Base-by-base conservation (phyloP, 2,888 invertebrate species). In the Hydrotaea cyrtoneurina region DNA sequence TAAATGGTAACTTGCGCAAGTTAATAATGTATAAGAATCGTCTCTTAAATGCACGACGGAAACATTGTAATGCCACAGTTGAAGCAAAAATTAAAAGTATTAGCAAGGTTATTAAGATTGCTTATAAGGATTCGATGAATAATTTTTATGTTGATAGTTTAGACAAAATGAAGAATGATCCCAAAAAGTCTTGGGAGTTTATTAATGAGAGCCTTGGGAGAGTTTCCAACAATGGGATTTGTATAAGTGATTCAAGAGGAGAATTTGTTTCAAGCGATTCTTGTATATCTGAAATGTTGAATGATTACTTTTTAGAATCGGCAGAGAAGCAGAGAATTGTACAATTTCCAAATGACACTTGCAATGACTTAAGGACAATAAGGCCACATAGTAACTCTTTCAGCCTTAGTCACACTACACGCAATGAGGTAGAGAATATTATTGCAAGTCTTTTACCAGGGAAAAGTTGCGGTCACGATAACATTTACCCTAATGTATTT, bases 181-280 rank as follows among this genome's bases (percentile, higher is more conserved):
- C 43, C 1, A 76, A 53, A 23, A 76, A 71, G 11, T 57, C 26
- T 0, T 69, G 39, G 57, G 31, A 39, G 7, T 69, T 77, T 43
- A 21, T 69, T 21, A 76, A 76, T 62, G 59, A 62, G 15, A 62
- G 23, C 5, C 26, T 75, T 26, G 74, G 74, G 8, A 23, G 59
- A 23, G 26, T 15, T 7, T 8, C 31, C 1, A 66, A 77, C 36
- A 5, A 43, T n/a, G 11, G 1, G 2, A n/a, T 66, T 21, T 13
- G 53, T 0, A 39, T 69, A 7, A 69, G 15, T 19, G 19, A 50
- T 23, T 10, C 10, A 10, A 43, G 15, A 17, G 69, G 57, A 7
- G 7, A 57, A 15, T 2, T 1, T 2, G 26, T 69, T 43, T 39
- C 2, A 4, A n/a, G 36, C 43, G 57, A 62, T 31, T 1, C 2